Base-by-base conservation (phyloP, 2,113 vertebrate species). In the Empidonax alnorum region DNA sequence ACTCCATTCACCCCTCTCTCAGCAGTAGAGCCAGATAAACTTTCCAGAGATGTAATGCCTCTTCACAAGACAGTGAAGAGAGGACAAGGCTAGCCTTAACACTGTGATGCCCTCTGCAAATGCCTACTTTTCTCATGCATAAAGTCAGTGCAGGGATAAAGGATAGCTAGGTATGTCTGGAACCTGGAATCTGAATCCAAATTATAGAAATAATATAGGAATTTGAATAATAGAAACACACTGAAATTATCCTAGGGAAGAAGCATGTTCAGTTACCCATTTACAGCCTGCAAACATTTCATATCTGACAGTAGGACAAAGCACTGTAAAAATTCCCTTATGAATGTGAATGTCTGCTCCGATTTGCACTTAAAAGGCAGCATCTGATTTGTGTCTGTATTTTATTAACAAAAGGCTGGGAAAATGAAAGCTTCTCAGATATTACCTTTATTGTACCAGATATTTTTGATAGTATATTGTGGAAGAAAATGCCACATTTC, bases 231-330 rank as follows among this genome's bases (percentile, higher is more conserved):
- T 3, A 65, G 73, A 82, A 87, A 67, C 30, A 62, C 20, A 37
- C 12, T 84, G 65, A 78, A 77, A 78, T 84, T 42, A 78, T 87
- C 27, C 19, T 56, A 71, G 27, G 59, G 39, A 73, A 63, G 49
- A 81, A 76, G 16, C 55, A 42, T 47, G 65, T 92, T 55, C 8
- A 39, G 39, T 88, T 74, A 86, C 28, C 28, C 42, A 68, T 81
- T 80, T 80, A 41, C 41, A 87, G 50, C 27, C 44, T 62, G 58
- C 59, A 85, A 68, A 72, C 8, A 14, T 79, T 94, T 94, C 20
- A 30, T 82, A 68, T 61, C 89, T 97, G 77, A 92, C 87, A 89
- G 65, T 49, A 93, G 87, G 77, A 91, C 56, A 93, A 89, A 92
- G 44, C 37, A 49, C 59, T 78, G 56, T 68, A 78, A 94, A 94